These are phyloP conservation scores for Atta colombica DNA, from an alignment of 1,140 invertebrate species.

Conservation along the genomic window DNA sequence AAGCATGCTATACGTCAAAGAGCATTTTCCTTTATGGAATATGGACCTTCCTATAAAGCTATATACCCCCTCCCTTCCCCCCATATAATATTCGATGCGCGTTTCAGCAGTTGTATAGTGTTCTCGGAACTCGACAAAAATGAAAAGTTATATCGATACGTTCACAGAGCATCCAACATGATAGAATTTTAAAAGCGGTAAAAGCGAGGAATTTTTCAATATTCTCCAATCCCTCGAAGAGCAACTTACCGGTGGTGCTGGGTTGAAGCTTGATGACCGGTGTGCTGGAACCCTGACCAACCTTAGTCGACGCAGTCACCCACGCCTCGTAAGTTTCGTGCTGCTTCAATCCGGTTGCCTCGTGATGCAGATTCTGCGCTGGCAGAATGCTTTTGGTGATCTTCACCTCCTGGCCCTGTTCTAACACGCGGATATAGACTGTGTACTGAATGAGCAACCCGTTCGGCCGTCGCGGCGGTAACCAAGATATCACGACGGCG, in stretches of 20 bases:
- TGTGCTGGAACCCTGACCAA: constrained; percentile 88
- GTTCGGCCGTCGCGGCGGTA: constrained; percentile 91
- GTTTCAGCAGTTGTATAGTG: background rate
- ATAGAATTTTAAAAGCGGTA: background rate
- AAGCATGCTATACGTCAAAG: background rate
- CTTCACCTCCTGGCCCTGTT: constrained; percentile 87
- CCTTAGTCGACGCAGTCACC: constrained; percentile 89
- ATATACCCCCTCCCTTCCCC: background rate
- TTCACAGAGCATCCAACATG: background rate
- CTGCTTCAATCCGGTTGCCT: constrained; percentile 87
- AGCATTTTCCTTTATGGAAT: constrained; percentile 17
- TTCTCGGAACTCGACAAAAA: background rate
- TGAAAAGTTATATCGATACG: background rate
- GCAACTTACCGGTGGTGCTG: constrained; percentile 82
- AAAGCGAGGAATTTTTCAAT: constrained; percentile 1
- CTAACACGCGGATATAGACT: constrained; percentile 89
- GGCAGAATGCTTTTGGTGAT: constrained; percentile 83
- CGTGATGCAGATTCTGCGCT: constrained; percentile 86
- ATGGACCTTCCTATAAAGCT: background rate
- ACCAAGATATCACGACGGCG: constrained; percentile 92
- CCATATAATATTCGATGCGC: background rate
- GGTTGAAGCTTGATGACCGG: constrained; percentile 87
- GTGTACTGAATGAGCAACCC: constrained; percentile 92
- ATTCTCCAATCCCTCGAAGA: background rate
- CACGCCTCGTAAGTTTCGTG: constrained; percentile 89